Conservation (phyloP, 1,140 invertebrate genomes). For the Drosophila rhopaloa region DNA sequence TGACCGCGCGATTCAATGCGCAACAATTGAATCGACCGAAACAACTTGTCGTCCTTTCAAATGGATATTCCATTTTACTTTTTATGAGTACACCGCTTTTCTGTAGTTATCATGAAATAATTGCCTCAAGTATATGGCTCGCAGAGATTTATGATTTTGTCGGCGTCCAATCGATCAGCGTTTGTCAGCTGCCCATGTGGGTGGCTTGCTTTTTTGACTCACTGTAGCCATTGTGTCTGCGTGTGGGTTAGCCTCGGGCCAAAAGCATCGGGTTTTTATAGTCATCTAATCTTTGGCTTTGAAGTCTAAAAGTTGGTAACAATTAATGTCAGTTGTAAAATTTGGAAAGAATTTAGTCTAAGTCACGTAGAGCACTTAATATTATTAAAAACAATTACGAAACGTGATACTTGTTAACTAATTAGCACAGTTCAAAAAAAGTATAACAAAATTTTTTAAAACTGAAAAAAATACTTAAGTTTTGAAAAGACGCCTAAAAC, state of each 20-base stretch:
- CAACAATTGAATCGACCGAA: constrained; percentile 51
- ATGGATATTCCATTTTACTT: constrained; percentile 16
- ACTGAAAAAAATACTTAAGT: too few relatives aligned
- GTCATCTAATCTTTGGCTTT: constrained; percentile 25
- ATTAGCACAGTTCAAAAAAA: too few relatives aligned
- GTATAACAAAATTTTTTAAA: too few relatives aligned
- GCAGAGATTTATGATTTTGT: constrained; percentile 62
- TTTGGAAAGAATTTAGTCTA: background rate
- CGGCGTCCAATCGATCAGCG: constrained; percentile 70
- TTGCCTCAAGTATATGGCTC: constrained; percentile 58
- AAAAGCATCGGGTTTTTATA: constrained; percentile 48
- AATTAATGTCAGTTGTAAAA: background rate
- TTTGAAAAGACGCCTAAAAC: too few relatives aligned
- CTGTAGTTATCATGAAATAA: constrained; percentile 71
- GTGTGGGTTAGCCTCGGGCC: constrained; percentile 69
- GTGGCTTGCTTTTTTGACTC: constrained; percentile 47
- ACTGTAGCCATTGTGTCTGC: constrained; percentile 69
- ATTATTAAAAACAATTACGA: too few relatives aligned
- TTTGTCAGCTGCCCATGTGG: constrained; percentile 69
- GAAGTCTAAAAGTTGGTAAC: background rate
- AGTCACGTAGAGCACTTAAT: too few relatives aligned
- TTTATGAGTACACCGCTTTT: constrained; percentile 17
- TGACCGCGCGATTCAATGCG: constrained; percentile 71
- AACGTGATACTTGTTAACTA: too few relatives aligned
- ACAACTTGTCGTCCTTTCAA: constrained; percentile 76